Evolutionary conservation across 1,140 invertebrate genomes (phyloP).

Genomic region (Drosophila tristis): DNA sequence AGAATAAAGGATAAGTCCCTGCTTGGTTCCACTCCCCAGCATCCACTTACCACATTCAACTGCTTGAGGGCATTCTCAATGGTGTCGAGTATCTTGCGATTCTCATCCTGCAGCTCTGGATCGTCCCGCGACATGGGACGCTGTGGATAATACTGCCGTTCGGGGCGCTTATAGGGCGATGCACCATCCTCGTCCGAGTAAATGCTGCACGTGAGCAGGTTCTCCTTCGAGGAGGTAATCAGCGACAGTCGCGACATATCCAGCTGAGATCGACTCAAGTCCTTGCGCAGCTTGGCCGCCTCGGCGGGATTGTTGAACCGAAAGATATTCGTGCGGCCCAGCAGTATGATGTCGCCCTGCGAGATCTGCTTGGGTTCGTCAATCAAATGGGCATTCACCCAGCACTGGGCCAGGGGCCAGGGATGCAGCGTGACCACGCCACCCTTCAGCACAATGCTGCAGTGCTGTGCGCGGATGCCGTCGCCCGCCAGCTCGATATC

Average conservation of each 20-base stretch:
- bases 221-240: slow-evolving; percentile 91
- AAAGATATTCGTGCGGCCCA: slow-evolving; percentile 96
- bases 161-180: slow-evolving; percentile 70
- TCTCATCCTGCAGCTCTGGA: slow-evolving; percentile 83
- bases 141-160: slow-evolving; percentile 80
- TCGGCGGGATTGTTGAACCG: slow-evolving; percentile 96
- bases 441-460: slow-evolving; percentile 89
- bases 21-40: too few relatives aligned
- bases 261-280: slow-evolving; percentile 88
- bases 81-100: slow-evolving; percentile 83
- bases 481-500: slow-evolving; percentile 92
- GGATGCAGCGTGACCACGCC: slow-evolving; percentile 92
- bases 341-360: slow-evolving; percentile 92
- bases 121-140: slow-evolving; percentile 71
- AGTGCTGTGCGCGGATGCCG: slow-evolving; percentile 93
- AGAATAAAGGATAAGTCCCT: neutral
- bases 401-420: slow-evolving; percentile 89
- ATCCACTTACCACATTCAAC: slow-evolving; percentile 85
- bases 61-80: slow-evolving; percentile 86
- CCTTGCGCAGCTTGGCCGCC: slow-evolving; percentile 92
- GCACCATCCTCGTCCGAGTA: slow-evolving; percentile 71
- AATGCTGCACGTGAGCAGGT: slow-evolving; percentile 83
- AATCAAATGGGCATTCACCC: slow-evolving; percentile 92
- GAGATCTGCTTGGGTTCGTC: slow-evolving; percentile 90
- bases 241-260: slow-evolving; percentile 93